A percentile compares a stretch with the other conserved stretches of the same genome.
Conservation (phyloP, 1,140 invertebrate species). For the Wasmannia auropunctata region DNA sequence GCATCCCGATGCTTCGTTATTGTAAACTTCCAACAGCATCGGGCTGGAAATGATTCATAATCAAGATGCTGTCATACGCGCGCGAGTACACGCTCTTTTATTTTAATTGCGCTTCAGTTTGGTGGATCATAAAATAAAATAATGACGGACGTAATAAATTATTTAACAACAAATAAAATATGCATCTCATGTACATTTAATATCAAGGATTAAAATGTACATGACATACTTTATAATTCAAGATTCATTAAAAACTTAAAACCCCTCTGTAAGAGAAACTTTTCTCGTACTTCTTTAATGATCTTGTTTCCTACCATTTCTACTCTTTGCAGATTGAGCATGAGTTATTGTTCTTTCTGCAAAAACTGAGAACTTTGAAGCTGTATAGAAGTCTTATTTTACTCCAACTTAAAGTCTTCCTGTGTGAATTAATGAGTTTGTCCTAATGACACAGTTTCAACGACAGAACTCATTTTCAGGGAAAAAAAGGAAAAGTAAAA, state of each 20-base stretch:
- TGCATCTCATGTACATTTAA: background rate
- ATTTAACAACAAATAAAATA: background rate
- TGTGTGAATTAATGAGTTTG: slow-evolving; percentile 47
- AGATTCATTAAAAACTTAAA: slow-evolving; percentile 41
- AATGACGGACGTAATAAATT: background rate
- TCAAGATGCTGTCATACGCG: slow-evolving; percentile 30
- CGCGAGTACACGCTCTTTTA: background rate
- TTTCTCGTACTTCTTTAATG: slow-evolving; percentile 28
- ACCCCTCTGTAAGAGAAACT: slow-evolving; percentile 14
- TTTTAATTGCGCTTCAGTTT: background rate
- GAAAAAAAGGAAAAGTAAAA: background rate
- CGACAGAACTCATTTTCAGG: background rate
- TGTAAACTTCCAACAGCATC: slow-evolving; percentile 32
- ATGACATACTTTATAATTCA: slow-evolving; percentile 6
- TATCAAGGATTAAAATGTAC: background rate
- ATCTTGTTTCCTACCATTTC: slow-evolving; percentile 40
- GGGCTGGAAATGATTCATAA: slow-evolving; percentile 59
- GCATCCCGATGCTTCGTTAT: slow-evolving; percentile 41
- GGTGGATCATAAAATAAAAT: background rate
- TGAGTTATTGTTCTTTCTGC: slow-evolving; percentile 43
- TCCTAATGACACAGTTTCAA: slow-evolving; percentile 35
- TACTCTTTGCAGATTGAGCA: slow-evolving; percentile 45
- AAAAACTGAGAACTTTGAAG: slow-evolving; percentile 28
- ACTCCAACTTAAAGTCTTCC: slow-evolving; percentile 20
- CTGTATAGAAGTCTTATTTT: slow-evolving; percentile 38